Conservation (phyloP, 2,113 vertebrate species). For the Pithys albifrons region DNA sequence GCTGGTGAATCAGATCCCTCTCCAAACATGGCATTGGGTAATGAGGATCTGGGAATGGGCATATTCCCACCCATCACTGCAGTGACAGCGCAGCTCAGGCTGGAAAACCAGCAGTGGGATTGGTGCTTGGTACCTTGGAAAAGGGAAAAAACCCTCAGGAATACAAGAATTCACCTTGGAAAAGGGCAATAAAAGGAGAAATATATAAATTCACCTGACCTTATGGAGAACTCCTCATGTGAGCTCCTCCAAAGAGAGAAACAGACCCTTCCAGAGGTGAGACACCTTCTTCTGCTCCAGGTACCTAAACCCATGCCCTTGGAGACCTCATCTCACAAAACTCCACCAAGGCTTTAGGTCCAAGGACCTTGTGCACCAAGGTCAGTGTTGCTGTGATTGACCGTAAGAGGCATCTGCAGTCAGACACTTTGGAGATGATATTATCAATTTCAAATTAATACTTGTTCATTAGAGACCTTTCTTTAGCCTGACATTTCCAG, state of each 20-base stretch:
- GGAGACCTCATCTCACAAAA: neutral
- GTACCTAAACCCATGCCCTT: neutral
- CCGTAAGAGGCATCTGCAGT: neutral
- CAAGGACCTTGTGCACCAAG: neutral
- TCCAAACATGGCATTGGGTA: rapidly evolving
- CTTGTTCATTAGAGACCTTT: neutral
- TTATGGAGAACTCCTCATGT: neutral
- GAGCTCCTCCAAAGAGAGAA: neutral
- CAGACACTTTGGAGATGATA: neutral
- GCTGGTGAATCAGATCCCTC: neutral
- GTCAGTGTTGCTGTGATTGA: neutral
- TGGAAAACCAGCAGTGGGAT: neutral
- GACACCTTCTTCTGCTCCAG: neutral
- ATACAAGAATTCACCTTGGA: neutral
- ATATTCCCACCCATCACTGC: neutral
- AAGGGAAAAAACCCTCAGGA: neutral
- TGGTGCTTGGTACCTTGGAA: neutral
- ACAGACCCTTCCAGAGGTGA: neutral
- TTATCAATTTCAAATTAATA: neutral
- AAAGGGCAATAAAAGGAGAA: neutral
- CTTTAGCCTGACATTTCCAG: neutral
- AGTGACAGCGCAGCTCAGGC: neutral
- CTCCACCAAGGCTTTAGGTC: neutral
- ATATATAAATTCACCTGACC: neutral
- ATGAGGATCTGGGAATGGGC: rapidly evolving